A percentile compares a stretch with the other conserved stretches of the same genome.
phyloP scores from a whole-genome alignment of 1,140 invertebrate genomes.

The Gryllus bimaculatus region DNA sequence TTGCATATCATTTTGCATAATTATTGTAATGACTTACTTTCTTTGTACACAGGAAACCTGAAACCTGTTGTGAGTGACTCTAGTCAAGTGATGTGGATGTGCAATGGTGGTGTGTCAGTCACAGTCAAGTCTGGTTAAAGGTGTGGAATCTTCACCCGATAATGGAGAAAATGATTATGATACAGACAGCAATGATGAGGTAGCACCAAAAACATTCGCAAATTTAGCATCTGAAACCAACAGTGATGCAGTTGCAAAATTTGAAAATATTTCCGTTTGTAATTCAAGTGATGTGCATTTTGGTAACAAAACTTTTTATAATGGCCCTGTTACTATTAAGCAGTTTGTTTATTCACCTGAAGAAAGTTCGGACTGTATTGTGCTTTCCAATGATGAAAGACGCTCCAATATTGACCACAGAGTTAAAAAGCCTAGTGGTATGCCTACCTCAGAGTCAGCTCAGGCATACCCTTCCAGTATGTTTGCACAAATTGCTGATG shows the following conservation, averaged over 20 bases:
- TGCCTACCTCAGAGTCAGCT: no score
- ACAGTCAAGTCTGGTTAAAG: no score
- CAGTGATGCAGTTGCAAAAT: not conserved
- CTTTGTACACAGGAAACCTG: no score
- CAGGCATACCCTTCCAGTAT: no score
- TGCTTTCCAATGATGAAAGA: not conserved
- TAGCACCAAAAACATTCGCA: not conserved
- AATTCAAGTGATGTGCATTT: constrained; percentile 53
- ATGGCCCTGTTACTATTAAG: constrained; percentile 55
- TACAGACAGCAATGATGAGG: not conserved
- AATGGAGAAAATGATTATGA: not conserved
- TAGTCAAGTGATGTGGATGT: no score
- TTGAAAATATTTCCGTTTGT: constrained; percentile 11
- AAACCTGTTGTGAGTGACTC: no score
- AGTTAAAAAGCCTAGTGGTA: no score
- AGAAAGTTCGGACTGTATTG: not conserved
- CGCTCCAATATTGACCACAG: no score
- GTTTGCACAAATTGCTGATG: no score
- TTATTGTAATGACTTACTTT: no score
- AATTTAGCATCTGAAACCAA: not conserved
- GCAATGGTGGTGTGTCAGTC: no score
- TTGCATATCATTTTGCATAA: no score
- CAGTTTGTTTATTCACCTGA: constrained; percentile 38
- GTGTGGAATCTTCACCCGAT: not conserved
- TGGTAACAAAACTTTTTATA: constrained; percentile 52